These are phyloP conservation scores for Agrilus planipennis DNA, from an alignment of 1,140 invertebrate genomes.

Conservation along the genomic window DNA sequence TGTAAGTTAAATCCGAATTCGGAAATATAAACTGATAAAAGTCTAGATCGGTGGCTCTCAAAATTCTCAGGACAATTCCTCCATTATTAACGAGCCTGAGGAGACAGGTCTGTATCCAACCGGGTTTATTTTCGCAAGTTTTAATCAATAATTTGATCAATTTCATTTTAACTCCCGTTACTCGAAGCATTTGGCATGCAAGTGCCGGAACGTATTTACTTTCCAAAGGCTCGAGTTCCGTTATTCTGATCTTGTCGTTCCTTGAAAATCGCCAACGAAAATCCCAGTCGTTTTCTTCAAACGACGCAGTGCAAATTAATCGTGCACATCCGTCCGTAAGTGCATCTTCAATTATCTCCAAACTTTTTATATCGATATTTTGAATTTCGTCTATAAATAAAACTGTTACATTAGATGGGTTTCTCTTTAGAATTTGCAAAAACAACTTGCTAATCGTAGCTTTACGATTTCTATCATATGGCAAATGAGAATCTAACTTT, in stretches of 20 bases:
- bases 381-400: constrained; percentile 18
- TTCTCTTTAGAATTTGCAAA: constrained; percentile 2
- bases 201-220: constrained; percentile 8
- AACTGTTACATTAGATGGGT: constrained; percentile 1
- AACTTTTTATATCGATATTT: constrained; percentile 14
- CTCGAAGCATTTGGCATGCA: constrained; percentile 36
- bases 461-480: constrained; percentile 1
- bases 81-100: constrained; percentile 37
- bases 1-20: not conserved
- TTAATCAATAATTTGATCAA: constrained; percentile 32
- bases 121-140: constrained; percentile 36
- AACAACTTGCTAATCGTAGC: constrained; percentile 8
- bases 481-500: not conserved
- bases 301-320: constrained; percentile 12
- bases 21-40: not conserved
- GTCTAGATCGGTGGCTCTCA: constrained; percentile 5
- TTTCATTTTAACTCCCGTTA: constrained; percentile 33
- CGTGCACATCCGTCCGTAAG: constrained; percentile 9
- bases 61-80: constrained; percentile 9
- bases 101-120: constrained; percentile 35
- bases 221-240: constrained; percentile 8
- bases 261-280: constrained; percentile 11
- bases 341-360: constrained; percentile 12
- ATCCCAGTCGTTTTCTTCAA: constrained; percentile 15
- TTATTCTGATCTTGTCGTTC: constrained; percentile 15